phyloP scores from a whole-genome alignment of 2,113 vertebrate species.

The Gavia stellata region DNA sequence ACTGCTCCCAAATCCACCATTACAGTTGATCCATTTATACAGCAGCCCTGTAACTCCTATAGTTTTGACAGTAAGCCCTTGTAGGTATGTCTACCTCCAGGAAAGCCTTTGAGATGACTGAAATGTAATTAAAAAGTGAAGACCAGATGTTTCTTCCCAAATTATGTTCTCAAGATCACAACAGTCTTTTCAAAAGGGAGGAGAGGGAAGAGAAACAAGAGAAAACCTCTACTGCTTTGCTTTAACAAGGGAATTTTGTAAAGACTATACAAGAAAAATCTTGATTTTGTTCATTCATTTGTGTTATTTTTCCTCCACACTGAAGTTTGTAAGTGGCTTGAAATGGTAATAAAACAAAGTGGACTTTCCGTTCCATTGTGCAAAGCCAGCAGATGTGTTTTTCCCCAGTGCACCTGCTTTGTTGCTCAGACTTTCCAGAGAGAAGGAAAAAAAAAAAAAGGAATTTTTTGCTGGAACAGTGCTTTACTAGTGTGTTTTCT shows the following conservation, averaged over 20 bases:
- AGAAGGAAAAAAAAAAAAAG: neutral
- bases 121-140: slow-evolving; percentile 60
- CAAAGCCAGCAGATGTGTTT: slow-evolving; percentile 48
- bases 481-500: neutral
- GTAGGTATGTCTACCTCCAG: slow-evolving; percentile 13
- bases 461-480: neutral
- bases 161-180: slow-evolving; percentile 20
- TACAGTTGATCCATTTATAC: neutral
- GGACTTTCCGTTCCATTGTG: slow-evolving; percentile 2
- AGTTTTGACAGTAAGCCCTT: slow-evolving; percentile 37
- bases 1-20: neutral
- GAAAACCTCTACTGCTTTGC: neutral
- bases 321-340: slow-evolving; percentile 5
- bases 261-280: slow-evolving; percentile 1
- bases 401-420: slow-evolving; percentile 33
- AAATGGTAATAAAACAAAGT: slow-evolving; percentile 38
- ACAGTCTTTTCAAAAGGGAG: slow-evolving; percentile 2
- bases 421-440: neutral
- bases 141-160: slow-evolving; percentile 46
- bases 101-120: slow-evolving; percentile 36
- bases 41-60: neutral
- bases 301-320: neutral
- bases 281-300: neutral
- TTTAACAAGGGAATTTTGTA: slow-evolving; percentile 1
- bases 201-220: neutral